phyloP scores from a whole-genome alignment of 2,797 vertebrate genomes.

The Hippocampus kuda region DNA sequence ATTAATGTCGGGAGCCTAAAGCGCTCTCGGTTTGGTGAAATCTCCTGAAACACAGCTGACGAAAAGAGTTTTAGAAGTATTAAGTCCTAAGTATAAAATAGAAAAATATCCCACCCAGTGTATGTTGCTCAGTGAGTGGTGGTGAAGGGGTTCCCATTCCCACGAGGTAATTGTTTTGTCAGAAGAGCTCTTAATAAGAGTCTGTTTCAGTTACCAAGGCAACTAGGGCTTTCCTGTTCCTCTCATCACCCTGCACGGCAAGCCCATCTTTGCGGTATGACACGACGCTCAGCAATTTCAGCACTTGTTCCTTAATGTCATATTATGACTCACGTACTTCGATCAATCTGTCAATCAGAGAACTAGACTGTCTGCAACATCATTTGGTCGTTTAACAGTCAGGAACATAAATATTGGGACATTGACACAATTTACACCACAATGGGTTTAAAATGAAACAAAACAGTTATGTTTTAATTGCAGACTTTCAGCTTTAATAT shows the following conservation, averaged over 20 bases:
- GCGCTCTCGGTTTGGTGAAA: background rate
- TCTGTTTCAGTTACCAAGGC: constrained; percentile 67
- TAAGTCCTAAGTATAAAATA: background rate
- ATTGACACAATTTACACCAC: no score
- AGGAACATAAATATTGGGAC: no score
- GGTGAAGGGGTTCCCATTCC: constrained; percentile 22
- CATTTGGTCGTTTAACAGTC: background rate
- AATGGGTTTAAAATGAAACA: no score
- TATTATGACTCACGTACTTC: background rate
- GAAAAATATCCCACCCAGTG: background rate
- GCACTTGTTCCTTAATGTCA: constrained; percentile 1
- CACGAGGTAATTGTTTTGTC: constrained; percentile 42
- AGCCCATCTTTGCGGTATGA: constrained; percentile 29
- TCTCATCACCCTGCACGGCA: constrained; percentile 29
- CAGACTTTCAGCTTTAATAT: no score
- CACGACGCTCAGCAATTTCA: constrained; percentile 28
- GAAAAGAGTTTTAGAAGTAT: no score
- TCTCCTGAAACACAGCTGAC: background rate
- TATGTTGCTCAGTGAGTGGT: background rate
- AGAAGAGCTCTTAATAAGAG: constrained; percentile 38
- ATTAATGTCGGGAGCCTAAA: background rate
- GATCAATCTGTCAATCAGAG: background rate
- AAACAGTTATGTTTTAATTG: no score
- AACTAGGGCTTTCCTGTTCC: constrained; percentile 63
- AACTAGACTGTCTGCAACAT: constrained; percentile 7